Base-by-base conservation (phyloP, 2,888 invertebrate species). In the Plusia festucae region DNA sequence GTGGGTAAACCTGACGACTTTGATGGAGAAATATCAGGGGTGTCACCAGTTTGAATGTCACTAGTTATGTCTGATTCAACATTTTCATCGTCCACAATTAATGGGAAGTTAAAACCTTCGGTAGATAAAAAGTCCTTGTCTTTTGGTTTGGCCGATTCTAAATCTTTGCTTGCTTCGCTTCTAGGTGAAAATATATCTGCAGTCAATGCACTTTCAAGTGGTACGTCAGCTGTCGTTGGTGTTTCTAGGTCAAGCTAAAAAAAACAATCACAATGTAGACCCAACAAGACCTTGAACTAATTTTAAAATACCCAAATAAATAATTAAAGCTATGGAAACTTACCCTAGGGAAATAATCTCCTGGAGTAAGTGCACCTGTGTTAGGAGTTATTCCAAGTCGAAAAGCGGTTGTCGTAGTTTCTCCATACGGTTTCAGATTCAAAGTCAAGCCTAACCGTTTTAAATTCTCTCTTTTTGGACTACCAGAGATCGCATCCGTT, bases 241-340 rank as follows among this genome's bases (percentile, higher is more conserved):
- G 95, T 95, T 90, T 95, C 95, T 46, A 95, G 77, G 68, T 95
- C 95, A 18, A 95, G 87, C 95, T 95, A 75, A 54, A 91, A 87
- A 30, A 91, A 87, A 30, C 27, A n/a, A 13, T 20, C 11, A 2
- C 44, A 54, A 5, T 66, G n/a, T 18, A 13, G n/a, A 46, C 15
- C 2, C 30, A 7, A 7, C 8, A 30, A 6, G n/a, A n/a, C n/a
- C 30, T 30, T 30, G 30, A 30, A 30, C 0, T 30, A 30, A 9
- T 9, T 9, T 30, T 30, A 30, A 30, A 9, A 30, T 1, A 30
- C 8, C 9, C 9, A 9, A 30, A 54, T 20, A 20, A 53, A 32
- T 24, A 53, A 44, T 20, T 24, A 51, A 30, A 18, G 49, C 8
- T 40, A 58, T 53, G 46, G 3, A 20, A 11, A 83, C 88, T 87